Base-by-base conservation (phyloP, 2,113 vertebrate genomes). In the Leucosticte australis region DNA sequence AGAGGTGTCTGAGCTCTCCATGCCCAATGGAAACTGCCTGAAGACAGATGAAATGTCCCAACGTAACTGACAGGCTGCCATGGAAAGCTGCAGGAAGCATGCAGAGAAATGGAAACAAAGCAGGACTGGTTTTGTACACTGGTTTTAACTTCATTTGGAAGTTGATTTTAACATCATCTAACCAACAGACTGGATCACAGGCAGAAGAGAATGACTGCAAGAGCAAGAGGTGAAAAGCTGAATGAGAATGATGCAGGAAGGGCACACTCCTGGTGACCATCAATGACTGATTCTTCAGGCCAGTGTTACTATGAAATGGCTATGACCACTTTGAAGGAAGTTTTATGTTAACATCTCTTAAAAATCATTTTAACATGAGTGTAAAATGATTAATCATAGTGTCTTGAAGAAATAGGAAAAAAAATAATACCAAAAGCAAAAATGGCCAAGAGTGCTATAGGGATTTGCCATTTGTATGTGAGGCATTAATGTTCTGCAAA, bases 281-380 rank as follows among this genome's bases (percentile, higher is more conserved):
- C 83, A 52, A 1, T n/a, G 46, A 84, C 70, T 44, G 42, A 89
- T 88, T 81, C 59, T 53, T 55, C 60, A 89, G 85, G 59, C 90
- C 91, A 94, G 63, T 83, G 76, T 62, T 83, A 24, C 46, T 65
- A 59, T 18, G 35, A 92, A 95, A 96, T 62, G 71, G 52, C 89
- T 88, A 9, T 56, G 81, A 91, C 94, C 94, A 93, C 85, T 97
- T 22, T 15, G 23, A 92, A 86, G n/a, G 53, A 83, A 27, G 15
- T 42, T 87, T 77, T 46, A 44, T 18, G 28, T 79, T 70, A 73
- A 69, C 42, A 65, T 46, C 9, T 82, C 69, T 28, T 41, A 30
- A 55, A 89, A 89, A 28, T 44, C 0, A 44, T 73, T 73, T 79
- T 68, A 73, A 28, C 37, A 26, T 52, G 60, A 59, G 33, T 68